Base-by-base conservation (phyloP, 1,140 invertebrate species). In the Eupristina koningsbergeri region DNA sequence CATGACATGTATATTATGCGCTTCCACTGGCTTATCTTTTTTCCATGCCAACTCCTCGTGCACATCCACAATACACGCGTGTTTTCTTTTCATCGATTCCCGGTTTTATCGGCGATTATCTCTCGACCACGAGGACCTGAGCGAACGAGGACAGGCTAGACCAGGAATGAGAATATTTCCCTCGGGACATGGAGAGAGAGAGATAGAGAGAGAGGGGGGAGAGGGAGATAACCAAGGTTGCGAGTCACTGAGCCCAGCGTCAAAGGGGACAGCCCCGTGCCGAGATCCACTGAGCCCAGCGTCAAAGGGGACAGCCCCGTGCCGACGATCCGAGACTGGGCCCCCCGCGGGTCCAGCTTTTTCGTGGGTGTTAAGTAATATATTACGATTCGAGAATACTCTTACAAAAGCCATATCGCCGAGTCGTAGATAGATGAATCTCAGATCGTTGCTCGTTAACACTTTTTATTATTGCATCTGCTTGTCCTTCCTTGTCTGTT, bases 361-460 rank as follows among this genome's bases (percentile, higher is more conserved):
- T 80, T 80, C 78, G 78, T 69, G 64, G 78, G 63, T 80, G 78
- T 69, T 80, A 80, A 80, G 78, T 80, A 80, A 80, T 69, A 50
- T 64, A 64, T 79, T 79, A 64, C 36, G n/a, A 19, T 9, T 17
- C 34, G 34, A 7, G 26, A 6, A 0, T n/a, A 11, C n/a, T 1
- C 31, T 22, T 61, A 17, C 71, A 74, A 74, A 74, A 53, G 50
- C 53, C 76, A n/a, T 31, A 58, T 17, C 31, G 75, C 31, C 47
- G 31, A 22, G 53, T 9, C n/a, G 8, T 9, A 11, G 76, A 78
- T 78, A 58, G 76, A 78, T 78, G 77, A 63, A 67, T 50, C 9
- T 9, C 39, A 45, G 76, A 78, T 80, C 63, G 63, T 45, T 45
- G 47, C 76, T 78, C 58, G 76, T 80, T 80, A 80, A 80, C 63